A percentile compares a stretch with the other conserved stretches of the same genome.
phyloP scores from a whole-genome alignment of 2,113 vertebrate species.

The Tonatia bakeri region DNA sequence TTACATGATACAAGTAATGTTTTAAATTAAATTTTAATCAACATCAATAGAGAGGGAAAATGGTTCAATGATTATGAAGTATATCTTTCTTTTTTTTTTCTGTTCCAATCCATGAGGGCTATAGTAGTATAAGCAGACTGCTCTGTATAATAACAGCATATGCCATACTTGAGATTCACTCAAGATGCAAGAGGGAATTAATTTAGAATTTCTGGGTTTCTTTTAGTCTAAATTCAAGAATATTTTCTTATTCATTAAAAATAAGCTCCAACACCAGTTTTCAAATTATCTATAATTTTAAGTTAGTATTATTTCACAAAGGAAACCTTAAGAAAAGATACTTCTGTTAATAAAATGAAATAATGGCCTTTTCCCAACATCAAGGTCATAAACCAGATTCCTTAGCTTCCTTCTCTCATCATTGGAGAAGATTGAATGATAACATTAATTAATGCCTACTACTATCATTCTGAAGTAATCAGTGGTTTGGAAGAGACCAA shows the following conservation, averaged over 20 bases:
- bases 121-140: background rate
- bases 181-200: background rate
- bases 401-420: background rate
- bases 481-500: background rate
- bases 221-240: conserved; percentile 19
- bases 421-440: background rate
- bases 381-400: background rate
- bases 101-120: background rate
- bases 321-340: background rate
- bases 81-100: background rate
- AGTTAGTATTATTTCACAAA: conserved; percentile 19
- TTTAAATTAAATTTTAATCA: conserved; percentile 17
- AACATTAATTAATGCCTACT: background rate
- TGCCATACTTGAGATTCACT: background rate
- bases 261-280: background rate
- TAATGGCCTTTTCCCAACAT: background rate
- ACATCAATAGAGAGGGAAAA: background rate
- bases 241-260: background rate
- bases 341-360: background rate
- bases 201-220: background rate
- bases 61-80: background rate
- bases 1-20: background rate
- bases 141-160: background rate
- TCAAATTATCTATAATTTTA: conserved; percentile 13
- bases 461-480: background rate